Base-by-base conservation (phyloP, 2,888 invertebrate genomes). In the Erannis defoliaria region DNA sequence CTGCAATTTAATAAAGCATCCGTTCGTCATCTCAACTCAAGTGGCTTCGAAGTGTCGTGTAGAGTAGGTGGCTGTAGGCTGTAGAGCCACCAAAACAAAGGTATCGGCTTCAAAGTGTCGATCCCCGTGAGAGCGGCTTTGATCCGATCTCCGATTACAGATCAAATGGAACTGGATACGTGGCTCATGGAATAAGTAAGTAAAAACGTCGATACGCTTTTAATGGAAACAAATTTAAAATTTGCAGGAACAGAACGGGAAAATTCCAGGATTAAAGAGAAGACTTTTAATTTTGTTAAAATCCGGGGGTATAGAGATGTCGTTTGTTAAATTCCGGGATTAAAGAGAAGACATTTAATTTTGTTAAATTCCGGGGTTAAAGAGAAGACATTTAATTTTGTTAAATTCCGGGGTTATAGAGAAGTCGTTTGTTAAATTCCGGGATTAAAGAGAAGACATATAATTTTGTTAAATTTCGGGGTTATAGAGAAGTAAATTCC, bases 41-140 rank as follows among this genome's bases (percentile, higher is more conserved):
- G 55, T 62, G 31, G 18, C 12, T 31, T 12, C 29, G 18, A 31
- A n/a, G 46, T 46, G 5, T 5, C 31, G 5, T 6, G 46, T 21
- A 9, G 5, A 5, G 19, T n/a, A 19, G 40, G 12, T 5, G 38
- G 8, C 2, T 2, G 14, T 12, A 21, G 19, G 35, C n/a, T n/a
- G 23, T 26, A 23, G 16, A 10, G 19, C 23, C 42, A 18, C 12
- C 40, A 35, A 64, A 54, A 64, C 64, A 67, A 67, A 64, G 58
- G 53, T 54, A 26, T 37, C 61, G 40, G 31, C 55, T 53, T 63
- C 55, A 66, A 61, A 63, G 66, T 48, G 63, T 51, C 51, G 43
- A 57, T 63, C 55, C 57, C 48, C 58, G 53, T 26, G 37, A 37
- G 59, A 29, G 21, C 21, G 23, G 31, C 54, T 59, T 59, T 54